Evolutionary conservation across 2,113 vertebrate species (phyloP).

Genomic region (Atrichornis clamosus): DNA sequence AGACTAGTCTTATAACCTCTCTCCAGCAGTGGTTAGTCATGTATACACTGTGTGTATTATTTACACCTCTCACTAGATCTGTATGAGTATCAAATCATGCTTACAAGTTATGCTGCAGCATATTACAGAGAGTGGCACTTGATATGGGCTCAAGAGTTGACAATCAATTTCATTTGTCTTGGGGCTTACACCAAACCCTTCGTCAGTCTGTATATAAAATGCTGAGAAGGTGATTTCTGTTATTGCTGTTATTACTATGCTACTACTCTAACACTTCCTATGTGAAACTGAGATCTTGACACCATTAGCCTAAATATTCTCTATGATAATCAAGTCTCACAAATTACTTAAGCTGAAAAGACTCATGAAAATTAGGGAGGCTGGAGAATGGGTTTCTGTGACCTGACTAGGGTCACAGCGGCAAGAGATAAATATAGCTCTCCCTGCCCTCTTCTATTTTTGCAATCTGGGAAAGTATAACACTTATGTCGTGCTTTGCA

Average conservation of each 20-base stretch:
- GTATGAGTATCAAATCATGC: background rate
- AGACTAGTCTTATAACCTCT: background rate
- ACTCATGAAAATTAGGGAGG: background rate
- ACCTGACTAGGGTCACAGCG: background rate
- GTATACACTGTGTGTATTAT: background rate
- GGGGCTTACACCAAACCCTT: background rate
- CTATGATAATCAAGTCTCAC: background rate
- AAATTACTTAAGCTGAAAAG: background rate
- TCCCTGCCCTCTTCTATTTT: background rate
- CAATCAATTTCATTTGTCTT: background rate
- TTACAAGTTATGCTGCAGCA: background rate
- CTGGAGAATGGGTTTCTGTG: background rate
- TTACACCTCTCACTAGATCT: background rate
- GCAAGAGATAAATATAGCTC: background rate
- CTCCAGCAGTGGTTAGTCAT: background rate
- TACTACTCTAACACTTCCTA: background rate
- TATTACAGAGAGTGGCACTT: background rate
- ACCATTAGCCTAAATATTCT: background rate
- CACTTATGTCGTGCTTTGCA: background rate
- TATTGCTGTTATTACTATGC: background rate
- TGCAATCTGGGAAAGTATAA: rapidly evolving
- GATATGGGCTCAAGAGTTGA: background rate
- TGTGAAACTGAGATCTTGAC: background rate
- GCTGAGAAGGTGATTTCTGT: background rate
- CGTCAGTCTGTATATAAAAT: background rate